Base-by-base conservation (phyloP, 2,113 vertebrate genomes). In the Pomatostomus ruficeps region DNA sequence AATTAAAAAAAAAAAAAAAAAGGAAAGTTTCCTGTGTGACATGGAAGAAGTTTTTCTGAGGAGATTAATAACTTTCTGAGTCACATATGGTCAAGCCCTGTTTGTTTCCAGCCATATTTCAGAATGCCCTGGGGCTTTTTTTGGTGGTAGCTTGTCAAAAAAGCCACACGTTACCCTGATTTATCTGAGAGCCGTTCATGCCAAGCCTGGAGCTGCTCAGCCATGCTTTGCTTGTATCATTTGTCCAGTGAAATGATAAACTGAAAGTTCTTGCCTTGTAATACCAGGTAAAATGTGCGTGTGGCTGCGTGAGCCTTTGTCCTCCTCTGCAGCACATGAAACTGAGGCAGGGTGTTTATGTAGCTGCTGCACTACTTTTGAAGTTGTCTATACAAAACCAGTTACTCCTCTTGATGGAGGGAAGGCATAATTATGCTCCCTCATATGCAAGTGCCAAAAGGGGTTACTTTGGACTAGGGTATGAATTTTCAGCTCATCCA, bases 171-270 rank as follows among this genome's bases (percentile, higher is more conserved):
- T 94, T 79, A 54, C 82, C 43, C 78, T 95, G 91, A 89, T 94
- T 97, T 97, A 96, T 98, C 96, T 78, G 82, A 35, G 61, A 91
- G 43, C 20, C 0, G 0, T 80, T 95, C 87, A 59, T 86, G 85
- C 71, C 88, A 90, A 95, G 82, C 91, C 89, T 80, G 59, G 59
- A 95, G 85, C 89, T 83, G 35, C 74, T 97, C 96, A 94, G 31
- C 95, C 51, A 13, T 59, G 76, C 88, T 97, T 93, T 91, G 70
- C 78, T 95, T 83, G 77, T 96, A 80, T 91, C 95, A 91, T 93
- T 95, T 97, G 95, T 96, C 73, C 94, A 57, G 63, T 63, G 75
- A 93, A 85, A 97, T 77, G 89, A 93, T 94, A 91, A 93, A 51
- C 72, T 79, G 86, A 83, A 93, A 72, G 65, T 84, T 93, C 71